Conservation (phyloP, 1,140 invertebrate genomes). For the Caerostris extrusa region DNA sequence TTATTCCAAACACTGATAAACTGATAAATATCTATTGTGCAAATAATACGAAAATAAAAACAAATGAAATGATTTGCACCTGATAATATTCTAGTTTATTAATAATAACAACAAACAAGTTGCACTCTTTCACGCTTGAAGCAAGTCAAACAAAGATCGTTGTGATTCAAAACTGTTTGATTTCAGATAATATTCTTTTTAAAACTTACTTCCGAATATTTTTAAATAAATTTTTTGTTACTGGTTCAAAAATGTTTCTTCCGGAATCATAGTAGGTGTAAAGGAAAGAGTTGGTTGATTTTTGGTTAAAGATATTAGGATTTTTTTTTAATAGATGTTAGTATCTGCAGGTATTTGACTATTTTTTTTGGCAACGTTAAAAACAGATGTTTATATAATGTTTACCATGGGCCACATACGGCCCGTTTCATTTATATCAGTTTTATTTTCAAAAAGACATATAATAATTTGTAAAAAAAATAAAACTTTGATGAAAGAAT, state of each 20-base stretch:
- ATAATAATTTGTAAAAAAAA: too few relatives aligned
- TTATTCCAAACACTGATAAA: slow-evolving; percentile 27
- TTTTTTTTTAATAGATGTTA: too few relatives aligned
- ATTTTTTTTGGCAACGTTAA: too few relatives aligned
- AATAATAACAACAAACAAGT: not conserved
- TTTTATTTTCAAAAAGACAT: too few relatives aligned
- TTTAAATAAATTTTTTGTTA: not conserved
- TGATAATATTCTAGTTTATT: slow-evolving; percentile 17
- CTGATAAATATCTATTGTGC: slow-evolving; percentile 10
- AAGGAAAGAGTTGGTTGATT: too few relatives aligned
- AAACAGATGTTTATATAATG: too few relatives aligned
- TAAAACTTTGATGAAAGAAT: too few relatives aligned
- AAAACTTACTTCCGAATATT: not conserved
- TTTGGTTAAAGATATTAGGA: too few relatives aligned
- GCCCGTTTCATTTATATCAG: too few relatives aligned
- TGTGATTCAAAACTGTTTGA: not conserved
- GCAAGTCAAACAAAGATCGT: not conserved
- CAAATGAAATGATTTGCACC: not conserved
- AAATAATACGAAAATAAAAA: not conserved
- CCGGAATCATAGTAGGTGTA: not conserved
- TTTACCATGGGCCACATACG: too few relatives aligned
- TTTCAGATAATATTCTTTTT: not conserved
- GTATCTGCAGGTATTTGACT: too few relatives aligned
- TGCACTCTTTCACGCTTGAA: not conserved
- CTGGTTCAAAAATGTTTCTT: not conserved